These are phyloP conservation scores for Anolis carolinensis DNA, from an alignment of 2,113 vertebrate species.

Conservation along the genomic window DNA sequence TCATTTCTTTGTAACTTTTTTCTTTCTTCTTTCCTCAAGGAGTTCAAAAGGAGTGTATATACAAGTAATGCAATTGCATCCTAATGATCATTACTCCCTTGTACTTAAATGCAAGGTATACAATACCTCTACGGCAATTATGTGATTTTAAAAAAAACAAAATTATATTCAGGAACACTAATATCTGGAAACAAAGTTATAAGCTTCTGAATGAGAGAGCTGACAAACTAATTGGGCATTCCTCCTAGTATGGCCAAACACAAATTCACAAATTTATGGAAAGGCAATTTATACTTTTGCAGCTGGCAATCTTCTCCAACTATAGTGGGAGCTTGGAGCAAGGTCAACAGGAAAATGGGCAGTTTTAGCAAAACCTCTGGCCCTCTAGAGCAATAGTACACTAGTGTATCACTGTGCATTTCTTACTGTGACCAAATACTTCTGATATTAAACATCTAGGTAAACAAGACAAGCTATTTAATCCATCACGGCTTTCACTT, in stretches of 20 bases:
- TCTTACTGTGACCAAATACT: too few species aligned
- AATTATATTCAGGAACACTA: too few species aligned
- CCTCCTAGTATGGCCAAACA: not conserved
- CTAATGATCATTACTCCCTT: not conserved
- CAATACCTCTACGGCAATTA: not conserved
- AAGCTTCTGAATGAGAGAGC: too few species aligned
- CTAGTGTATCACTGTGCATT: too few species aligned
- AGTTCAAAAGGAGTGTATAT: not conserved
- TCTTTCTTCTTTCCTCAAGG: not conserved
- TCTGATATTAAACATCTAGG: too few species aligned
- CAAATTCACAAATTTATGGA: not conserved
- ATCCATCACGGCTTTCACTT: too few species aligned
- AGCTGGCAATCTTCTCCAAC: not conserved
- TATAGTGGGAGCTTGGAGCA: too few species aligned
- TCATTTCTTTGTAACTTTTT: not conserved
- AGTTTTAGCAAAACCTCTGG: too few species aligned
- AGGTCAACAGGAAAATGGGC: too few species aligned
- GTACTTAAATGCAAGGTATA: not conserved
- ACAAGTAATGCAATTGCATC: not conserved
- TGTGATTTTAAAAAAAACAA: not conserved
- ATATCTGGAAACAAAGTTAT: too few species aligned
- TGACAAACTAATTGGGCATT: not conserved
- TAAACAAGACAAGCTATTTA: too few species aligned
- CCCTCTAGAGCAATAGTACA: too few species aligned
- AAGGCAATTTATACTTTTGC: not conserved